A percentile compares a stretch with the other conserved stretches of the same genome.
Conservation (phyloP, 2,797 vertebrate species). For the Apogon talboti region DNA sequence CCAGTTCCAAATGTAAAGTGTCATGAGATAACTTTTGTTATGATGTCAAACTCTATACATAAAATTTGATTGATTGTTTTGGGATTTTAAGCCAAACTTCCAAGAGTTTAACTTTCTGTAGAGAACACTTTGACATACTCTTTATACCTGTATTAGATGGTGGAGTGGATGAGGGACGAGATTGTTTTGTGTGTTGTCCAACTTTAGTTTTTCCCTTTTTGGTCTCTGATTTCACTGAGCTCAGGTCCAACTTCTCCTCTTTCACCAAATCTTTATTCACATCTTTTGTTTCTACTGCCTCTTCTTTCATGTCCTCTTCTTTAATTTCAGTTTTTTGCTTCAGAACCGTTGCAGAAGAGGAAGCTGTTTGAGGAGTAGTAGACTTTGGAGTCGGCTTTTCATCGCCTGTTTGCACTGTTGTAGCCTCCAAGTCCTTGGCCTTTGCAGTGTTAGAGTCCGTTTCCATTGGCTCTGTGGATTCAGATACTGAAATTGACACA, state of each 20-base stretch:
- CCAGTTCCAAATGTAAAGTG: no score
- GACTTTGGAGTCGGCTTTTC: conserved; percentile 53
- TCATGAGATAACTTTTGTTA: no score
- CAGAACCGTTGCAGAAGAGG: conserved; percentile 38
- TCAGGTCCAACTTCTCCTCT: conserved; percentile 73
- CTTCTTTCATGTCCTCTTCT: conserved; percentile 40
- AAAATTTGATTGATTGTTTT: no score
- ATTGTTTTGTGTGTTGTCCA: conserved; percentile 43
- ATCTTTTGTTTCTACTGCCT: conserved; percentile 64
- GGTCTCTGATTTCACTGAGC: conserved; percentile 58
- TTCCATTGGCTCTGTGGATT: conserved; percentile 67
- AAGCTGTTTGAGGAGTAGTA: conserved; percentile 33
- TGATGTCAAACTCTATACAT: no score
- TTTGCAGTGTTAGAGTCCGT: conserved; percentile 56
- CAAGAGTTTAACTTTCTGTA: no score
- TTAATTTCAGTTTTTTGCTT: conserved; percentile 46
- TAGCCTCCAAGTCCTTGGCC: conserved; percentile 35
- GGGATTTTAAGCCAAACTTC: no score
- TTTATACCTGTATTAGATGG: conserved; percentile 74
- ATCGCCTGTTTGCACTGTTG: conserved; percentile 45
- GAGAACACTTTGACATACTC: no score
- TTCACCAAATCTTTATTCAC: conserved; percentile 37
- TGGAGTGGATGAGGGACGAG: conserved; percentile 75
- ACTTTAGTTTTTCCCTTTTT: conserved; percentile 63
- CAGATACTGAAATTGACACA: conserved; percentile 32